Conservation (phyloP, 2,113 vertebrate genomes). For the Channa argus region DNA sequence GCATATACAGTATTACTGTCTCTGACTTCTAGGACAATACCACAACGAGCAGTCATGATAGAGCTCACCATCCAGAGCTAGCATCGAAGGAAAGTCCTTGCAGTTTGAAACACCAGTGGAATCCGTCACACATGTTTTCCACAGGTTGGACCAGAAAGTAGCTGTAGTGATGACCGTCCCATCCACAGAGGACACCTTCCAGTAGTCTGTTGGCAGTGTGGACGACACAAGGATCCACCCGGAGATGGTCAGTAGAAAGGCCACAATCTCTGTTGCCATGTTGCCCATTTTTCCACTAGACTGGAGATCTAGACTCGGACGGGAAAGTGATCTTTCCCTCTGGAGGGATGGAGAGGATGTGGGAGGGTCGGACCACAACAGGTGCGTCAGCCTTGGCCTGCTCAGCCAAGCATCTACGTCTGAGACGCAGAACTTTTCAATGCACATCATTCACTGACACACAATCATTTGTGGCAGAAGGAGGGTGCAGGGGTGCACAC, state of each 20-base stretch:
- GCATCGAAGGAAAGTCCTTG: constrained; percentile 96
- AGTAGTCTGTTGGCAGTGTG: constrained; percentile 93
- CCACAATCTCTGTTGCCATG: constrained; percentile 89
- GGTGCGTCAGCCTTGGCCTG: constrained; percentile 47
- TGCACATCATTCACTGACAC: constrained; percentile 44
- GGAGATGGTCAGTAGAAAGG: constrained; percentile 86
- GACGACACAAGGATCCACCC: constrained; percentile 94
- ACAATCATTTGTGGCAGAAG: constrained; percentile 24
- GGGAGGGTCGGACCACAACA: constrained; percentile 42
- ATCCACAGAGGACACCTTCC: constrained; percentile 95
- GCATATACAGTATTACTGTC: not conserved
- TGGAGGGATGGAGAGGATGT: constrained; percentile 26
- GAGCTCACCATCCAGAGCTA: constrained; percentile 91
- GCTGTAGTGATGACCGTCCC: constrained; percentile 97
- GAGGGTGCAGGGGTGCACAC: constrained; percentile 12
- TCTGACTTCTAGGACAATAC: not conserved
- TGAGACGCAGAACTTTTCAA: constrained; percentile 54
- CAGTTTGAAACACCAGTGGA: constrained; percentile 96
- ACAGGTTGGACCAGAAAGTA: constrained; percentile 95
- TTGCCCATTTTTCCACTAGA: constrained; percentile 53
- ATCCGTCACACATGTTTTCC: constrained; percentile 96
- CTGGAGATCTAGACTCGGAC: constrained; percentile 24
- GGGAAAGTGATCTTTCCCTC: constrained; percentile 12
- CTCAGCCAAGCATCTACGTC: constrained; percentile 51
- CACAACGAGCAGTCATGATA: not conserved